phyloP scores from a whole-genome alignment of 1,140 invertebrate species.

The Portunus trituberculatus region DNA sequence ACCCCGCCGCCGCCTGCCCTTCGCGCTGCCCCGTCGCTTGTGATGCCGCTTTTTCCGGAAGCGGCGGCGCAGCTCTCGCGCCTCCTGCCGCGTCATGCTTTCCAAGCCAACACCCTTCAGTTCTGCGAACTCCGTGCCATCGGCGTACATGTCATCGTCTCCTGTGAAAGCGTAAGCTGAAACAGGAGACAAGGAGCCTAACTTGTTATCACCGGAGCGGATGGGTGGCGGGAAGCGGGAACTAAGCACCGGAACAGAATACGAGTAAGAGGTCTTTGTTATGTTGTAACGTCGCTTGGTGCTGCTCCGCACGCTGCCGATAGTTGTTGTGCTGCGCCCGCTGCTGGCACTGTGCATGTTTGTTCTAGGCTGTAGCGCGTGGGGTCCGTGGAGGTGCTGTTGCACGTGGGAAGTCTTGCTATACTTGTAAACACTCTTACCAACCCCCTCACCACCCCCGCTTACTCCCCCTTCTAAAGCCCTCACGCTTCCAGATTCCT shows the following conservation, averaged over 20 bases:
- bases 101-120: constrained; percentile 15
- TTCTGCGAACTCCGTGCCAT: constrained; percentile 74
- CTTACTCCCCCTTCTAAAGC: background rate
- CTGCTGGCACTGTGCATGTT: constrained; percentile 38
- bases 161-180: constrained; percentile 76
- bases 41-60: constrained; percentile 74
- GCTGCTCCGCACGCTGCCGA: constrained; percentile 30
- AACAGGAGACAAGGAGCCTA: constrained; percentile 62
- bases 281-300: constrained; percentile 25
- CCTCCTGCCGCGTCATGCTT: constrained; percentile 58
- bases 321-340: background rate
- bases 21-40: constrained; percentile 48
- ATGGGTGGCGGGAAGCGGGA: background rate
- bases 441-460: background rate
- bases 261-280: background rate
- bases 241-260: background rate
- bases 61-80: constrained; percentile 60
- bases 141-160: constrained; percentile 70
- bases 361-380: constrained; percentile 6
- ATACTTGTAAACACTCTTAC: constrained; percentile 21
- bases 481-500: background rate
- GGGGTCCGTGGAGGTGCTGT: constrained; percentile 28
- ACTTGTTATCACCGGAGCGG: constrained; percentile 49
- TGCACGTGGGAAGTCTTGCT: background rate
- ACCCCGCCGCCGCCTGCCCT: constrained; percentile 47